phyloP scores from a whole-genome alignment of 2,113 vertebrate genomes.

The Arvicanthis niloticus region DNA sequence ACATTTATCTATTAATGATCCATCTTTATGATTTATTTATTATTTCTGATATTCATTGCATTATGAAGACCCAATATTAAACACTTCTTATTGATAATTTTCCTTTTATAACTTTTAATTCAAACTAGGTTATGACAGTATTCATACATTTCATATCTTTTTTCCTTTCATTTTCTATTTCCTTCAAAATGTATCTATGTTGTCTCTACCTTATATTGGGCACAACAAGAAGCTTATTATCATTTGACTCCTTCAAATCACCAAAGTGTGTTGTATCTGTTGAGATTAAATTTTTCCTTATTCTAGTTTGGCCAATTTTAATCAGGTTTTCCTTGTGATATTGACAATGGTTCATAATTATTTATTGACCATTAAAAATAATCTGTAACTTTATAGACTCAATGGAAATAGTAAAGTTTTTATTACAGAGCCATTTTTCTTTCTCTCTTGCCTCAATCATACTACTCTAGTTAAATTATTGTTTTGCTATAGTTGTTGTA shows the following conservation, averaged over 20 bases:
- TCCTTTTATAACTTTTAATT: not conserved
- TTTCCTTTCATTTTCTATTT: not conserved
- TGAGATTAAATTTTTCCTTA: not conserved
- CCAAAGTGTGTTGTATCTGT: too few relatives aligned
- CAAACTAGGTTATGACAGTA: not conserved
- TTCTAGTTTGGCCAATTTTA: not conserved
- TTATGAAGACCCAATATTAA: not conserved
- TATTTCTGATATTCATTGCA: not conserved
- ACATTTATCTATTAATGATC: not conserved
- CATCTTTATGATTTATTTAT: not conserved
- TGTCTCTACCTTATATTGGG: not conserved
- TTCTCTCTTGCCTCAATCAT: not conserved
- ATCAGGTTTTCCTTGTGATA: not conserved
- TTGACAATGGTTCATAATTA: not conserved
- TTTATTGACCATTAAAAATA: not conserved
- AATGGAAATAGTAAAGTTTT: not conserved
- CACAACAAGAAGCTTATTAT: not conserved
- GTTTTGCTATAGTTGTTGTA: not conserved
- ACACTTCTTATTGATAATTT: not conserved
- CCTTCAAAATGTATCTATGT: not conserved
- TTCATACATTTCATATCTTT: not conserved
- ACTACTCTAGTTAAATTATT: not conserved
- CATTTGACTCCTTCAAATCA: not conserved
- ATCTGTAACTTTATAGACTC: not conserved
- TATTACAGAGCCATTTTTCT: not conserved